phyloP scores from a whole-genome alignment of 1,140 invertebrate species.

The Stegodyphus mimosarum region DNA sequence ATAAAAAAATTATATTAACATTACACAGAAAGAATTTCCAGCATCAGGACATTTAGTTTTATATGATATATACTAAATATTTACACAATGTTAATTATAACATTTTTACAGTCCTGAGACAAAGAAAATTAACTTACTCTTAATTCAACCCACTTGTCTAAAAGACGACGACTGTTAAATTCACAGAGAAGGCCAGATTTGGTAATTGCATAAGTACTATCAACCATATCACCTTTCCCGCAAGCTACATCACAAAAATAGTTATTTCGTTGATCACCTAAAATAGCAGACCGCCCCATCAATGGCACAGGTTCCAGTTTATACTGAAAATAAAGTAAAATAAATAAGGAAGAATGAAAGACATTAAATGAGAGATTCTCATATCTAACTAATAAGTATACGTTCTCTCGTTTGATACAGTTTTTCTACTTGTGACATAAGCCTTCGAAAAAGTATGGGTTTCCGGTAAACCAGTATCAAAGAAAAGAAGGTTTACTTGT shows the following conservation, averaged over 20 bases:
- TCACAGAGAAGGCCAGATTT: slow-evolving; percentile 85
- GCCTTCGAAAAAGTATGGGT: no score
- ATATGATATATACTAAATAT: no score
- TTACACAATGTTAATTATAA: no score
- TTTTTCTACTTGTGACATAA: no score
- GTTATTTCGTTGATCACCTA: slow-evolving; percentile 94
- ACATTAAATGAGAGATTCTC: neutral
- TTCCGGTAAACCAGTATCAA: neutral
- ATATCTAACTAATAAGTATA: no score
- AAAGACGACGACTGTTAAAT: slow-evolving; percentile 90
- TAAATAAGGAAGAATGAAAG: neutral
- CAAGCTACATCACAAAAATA: slow-evolving; percentile 96
- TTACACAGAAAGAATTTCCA: no score
- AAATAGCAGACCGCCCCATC: slow-evolving; percentile 92
- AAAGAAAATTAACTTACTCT: slow-evolving; percentile 73
- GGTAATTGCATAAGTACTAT: slow-evolving; percentile 92
- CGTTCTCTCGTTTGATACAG: no score
- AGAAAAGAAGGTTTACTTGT: neutral
- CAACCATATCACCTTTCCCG: slow-evolving; percentile 81
- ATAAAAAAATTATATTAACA: no score
- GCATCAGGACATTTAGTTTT: no score
- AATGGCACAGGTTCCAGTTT: slow-evolving; percentile 91
- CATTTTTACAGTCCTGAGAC: no score
- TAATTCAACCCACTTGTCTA: slow-evolving; percentile 96
- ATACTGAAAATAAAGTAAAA: slow-evolving; percentile 74